Evolutionary conservation across 2,888 invertebrate species (phyloP), one percentile per base, ranked within the genome.

Genomic region (Cecidostiba fungosa): DNA sequence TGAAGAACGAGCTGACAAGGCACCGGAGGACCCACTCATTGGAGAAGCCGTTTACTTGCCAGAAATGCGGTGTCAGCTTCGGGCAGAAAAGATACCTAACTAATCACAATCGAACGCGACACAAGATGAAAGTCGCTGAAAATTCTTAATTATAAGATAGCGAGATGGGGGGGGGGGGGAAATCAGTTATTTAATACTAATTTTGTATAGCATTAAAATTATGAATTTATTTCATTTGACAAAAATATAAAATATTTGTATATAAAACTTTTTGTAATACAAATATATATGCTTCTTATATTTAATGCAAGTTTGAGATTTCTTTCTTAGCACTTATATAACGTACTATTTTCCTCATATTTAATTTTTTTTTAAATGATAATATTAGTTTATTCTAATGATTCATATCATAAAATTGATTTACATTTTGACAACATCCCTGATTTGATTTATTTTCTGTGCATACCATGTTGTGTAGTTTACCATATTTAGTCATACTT

Each of bases 21-120:
- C 95, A 95, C 90, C 91, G 92, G 88, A 93, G 94, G 36, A 94
- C 94, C 85, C 96, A 96, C 89, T 87, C 91, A 0, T 91, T 92
- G 0, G 94, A 93, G 0, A 94, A 93, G 87, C 92, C 91, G 0
- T 94, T 91, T 89, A 88, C 91, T 8, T 95, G 95, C 88, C 90
- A 91, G 3, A 89, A 92, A 43, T 95, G 95, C 89, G 92, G 92
- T 0, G 91, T 92, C 72, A 91, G 91, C 43, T 95, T 95, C 89
- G 94, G 94, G 5, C 95, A 95, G 89, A 92, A 92, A 87, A 91
- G 95, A 32, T 95, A 95, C 89, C 90, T 95, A 23, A 94, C 94
- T 79, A 94, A 93, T 87, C 95, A 95, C 89, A 89, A 89, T 62
- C 88, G 89, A 62, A 88, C 87, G 32, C 88, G 87, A 76, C 90